Evolutionary conservation across 2,113 vertebrate species (phyloP).

Genomic region (Oncorhynchus clarkii): DNA sequence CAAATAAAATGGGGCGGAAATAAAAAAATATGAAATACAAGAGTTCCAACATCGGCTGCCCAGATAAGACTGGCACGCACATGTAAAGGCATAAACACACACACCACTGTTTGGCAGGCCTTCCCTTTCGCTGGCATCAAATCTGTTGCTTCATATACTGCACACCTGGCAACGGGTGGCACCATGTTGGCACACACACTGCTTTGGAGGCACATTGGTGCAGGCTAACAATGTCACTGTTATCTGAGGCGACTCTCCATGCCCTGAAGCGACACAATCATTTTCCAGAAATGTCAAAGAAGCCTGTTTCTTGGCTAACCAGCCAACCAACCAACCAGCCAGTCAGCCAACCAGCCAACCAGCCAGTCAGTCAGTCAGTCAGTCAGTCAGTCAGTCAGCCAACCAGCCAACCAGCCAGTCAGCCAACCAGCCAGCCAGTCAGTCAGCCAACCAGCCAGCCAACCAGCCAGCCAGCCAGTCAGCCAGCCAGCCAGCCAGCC

Average conservation of each 20-base stretch:
- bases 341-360: accelerated
- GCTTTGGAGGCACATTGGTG: constrained; percentile 48
- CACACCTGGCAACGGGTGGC: constrained; percentile 23
- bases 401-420: accelerated
- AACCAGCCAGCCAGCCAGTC: accelerated
- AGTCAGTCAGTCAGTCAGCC: accelerated
- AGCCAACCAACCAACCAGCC: not conserved
- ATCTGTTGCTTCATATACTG: constrained; percentile 37
- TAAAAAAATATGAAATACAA: constrained; percentile 43
- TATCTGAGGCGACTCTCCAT: constrained; percentile 50
- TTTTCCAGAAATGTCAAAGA: constrained; percentile 41
- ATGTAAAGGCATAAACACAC: not conserved
- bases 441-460: accelerated
- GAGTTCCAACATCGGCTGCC: constrained; percentile 37
- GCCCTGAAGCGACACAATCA: constrained; percentile 57
- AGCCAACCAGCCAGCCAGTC: too few species aligned
- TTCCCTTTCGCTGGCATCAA: constrained; percentile 38
- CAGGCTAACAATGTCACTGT: constrained; percentile 44
- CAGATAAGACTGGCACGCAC: constrained; percentile 51
- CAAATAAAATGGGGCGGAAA: constrained; percentile 49
- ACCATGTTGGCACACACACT: constrained; percentile 55
- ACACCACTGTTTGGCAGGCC: constrained; percentile 54
- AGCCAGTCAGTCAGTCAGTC: too few species aligned
- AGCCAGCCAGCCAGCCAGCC: accelerated
- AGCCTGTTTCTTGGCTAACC: not conserved